Evolutionary conservation across 2,797 vertebrate genomes (phyloP).

Genomic region (Champsocephalus gunnari): DNA sequence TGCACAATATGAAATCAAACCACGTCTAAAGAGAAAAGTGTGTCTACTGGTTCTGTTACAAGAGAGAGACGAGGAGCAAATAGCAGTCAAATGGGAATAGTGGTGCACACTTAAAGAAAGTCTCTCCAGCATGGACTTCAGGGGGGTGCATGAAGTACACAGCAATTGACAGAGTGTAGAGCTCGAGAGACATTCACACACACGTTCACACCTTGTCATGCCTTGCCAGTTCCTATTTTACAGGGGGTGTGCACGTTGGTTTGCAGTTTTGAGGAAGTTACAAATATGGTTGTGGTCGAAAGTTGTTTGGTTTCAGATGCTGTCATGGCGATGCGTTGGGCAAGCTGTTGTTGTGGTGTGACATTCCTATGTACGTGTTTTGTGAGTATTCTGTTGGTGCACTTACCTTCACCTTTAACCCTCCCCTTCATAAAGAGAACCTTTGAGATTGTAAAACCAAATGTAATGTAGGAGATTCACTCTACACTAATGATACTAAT

Average conservation of each 20-base stretch:
- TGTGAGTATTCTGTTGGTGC: background rate
- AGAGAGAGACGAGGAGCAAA: background rate
- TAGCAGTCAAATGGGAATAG: background rate
- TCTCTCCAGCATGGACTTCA: background rate
- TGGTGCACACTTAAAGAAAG: no score
- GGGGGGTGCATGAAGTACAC: no score
- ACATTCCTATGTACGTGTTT: conserved; percentile 1
- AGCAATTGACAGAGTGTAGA: no score
- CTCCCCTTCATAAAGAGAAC: background rate
- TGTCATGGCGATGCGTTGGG: background rate
- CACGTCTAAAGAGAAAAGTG: background rate
- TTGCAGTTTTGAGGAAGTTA: background rate
- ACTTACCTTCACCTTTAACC: background rate
- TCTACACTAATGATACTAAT: background rate
- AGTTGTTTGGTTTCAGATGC: background rate
- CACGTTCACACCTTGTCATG: background rate
- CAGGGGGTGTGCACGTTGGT: background rate
- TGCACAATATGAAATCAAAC: background rate
- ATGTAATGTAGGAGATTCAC: background rate
- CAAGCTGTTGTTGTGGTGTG: background rate
- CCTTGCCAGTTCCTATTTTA: background rate
- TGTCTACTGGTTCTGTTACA: background rate
- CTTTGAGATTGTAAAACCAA: background rate
- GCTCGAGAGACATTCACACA: background rate
- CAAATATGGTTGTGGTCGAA: background rate